Conservation (phyloP, 2,888 invertebrate species). For the Arge pagana region DNA sequence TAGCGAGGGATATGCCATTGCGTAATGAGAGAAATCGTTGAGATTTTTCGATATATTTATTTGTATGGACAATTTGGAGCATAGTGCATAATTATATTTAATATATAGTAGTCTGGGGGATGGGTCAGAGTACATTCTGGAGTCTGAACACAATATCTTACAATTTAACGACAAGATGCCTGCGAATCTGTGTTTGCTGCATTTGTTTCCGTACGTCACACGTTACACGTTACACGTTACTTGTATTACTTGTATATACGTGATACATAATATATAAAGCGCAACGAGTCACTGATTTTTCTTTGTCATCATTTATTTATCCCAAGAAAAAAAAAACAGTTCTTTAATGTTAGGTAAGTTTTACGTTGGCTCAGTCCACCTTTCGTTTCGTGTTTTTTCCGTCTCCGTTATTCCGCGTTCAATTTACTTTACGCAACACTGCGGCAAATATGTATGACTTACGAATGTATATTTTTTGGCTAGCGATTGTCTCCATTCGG, state of each 20-base stretch:
- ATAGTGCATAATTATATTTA: slow-evolving; percentile 55
- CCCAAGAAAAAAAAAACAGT: slow-evolving; percentile 13
- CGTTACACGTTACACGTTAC: slow-evolving; percentile 48
- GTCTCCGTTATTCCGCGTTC: slow-evolving; percentile 19
- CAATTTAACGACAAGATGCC: slow-evolving; percentile 55
- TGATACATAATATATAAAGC: slow-evolving; percentile 43
- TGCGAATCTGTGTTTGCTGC: slow-evolving; percentile 52
- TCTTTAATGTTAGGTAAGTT: slow-evolving; percentile 36
- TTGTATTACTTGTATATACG: slow-evolving; percentile 43
- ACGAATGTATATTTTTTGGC: slow-evolving; percentile 34
- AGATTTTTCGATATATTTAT: slow-evolving; percentile 53
- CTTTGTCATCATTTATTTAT: not conserved
- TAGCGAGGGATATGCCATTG: not conserved
- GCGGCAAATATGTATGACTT: slow-evolving; percentile 40
- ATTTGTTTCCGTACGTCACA: slow-evolving; percentile 50
- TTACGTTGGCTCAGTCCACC: slow-evolving; percentile 43
- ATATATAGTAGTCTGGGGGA: slow-evolving; percentile 41
- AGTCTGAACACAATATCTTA: slow-evolving; percentile 56
- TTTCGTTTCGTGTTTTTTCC: slow-evolving; percentile 37
- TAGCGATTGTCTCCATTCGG: slow-evolving; percentile 42
- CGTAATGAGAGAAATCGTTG: slow-evolving; percentile 5
- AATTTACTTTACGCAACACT: slow-evolving; percentile 44
- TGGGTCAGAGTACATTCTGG: slow-evolving; percentile 53
- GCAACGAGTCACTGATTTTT: slow-evolving; percentile 45
- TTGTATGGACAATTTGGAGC: slow-evolving; percentile 55